A percentile compares a stretch with the other conserved stretches of the same genome.
These are phyloP conservation scores for Raja brachyura DNA, from an alignment of 2,113 vertebrate genomes.

Conservation along the genomic window DNA sequence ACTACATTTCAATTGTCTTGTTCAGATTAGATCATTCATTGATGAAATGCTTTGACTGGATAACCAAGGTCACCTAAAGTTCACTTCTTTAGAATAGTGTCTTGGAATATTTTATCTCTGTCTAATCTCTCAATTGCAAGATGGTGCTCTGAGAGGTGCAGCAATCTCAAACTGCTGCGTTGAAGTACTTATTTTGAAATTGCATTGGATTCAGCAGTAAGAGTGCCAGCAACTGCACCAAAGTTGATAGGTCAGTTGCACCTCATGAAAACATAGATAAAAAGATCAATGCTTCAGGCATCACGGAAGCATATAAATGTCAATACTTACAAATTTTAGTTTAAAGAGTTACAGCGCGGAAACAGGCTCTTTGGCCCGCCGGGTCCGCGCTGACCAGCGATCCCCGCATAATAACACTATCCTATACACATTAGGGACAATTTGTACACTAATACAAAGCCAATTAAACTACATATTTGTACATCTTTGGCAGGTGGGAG, in stretches of 20 bases:
- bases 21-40: too few relatives aligned
- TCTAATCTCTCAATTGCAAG: too few relatives aligned
- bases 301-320: background rate
- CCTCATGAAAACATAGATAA: background rate
- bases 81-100: background rate
- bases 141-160: background rate
- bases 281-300: background rate
- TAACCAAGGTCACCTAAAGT: background rate
- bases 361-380: too few relatives aligned
- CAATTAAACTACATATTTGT: too few relatives aligned
- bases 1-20: background rate
- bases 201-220: background rate
- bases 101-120: background rate
- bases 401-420: too few relatives aligned
- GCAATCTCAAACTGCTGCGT: background rate
- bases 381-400: too few relatives aligned
- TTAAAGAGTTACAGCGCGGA: background rate
- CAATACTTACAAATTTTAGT: background rate
- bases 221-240: too few relatives aligned
- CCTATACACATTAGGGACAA: too few relatives aligned
- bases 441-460: too few relatives aligned
- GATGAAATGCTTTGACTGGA: background rate
- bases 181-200: background rate
- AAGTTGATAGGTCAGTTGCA: background rate
- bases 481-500: too few relatives aligned